phyloP scores from a whole-genome alignment of 2,113 vertebrate species.

The Myotis lucifugus region DNA sequence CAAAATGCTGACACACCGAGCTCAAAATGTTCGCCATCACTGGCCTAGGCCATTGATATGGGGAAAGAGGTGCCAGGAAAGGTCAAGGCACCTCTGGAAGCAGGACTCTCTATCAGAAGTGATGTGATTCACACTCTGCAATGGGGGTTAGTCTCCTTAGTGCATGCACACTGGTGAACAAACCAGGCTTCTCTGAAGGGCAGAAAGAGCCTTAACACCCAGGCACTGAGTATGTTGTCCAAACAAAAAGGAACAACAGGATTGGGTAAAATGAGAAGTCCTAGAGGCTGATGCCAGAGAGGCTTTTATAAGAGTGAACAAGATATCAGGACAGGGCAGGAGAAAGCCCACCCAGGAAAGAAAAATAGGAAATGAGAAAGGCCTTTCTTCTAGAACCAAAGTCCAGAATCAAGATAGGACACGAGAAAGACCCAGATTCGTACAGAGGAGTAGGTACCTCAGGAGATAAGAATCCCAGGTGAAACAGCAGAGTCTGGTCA shows the following conservation, averaged over 20 bases:
- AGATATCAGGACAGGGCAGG: not conserved
- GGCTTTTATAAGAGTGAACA: not conserved
- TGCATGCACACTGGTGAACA: not conserved
- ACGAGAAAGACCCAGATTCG: not conserved
- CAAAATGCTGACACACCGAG: no score
- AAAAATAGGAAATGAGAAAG: not conserved
- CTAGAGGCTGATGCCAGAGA: not conserved
- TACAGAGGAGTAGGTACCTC: not conserved
- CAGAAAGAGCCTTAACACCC: not conserved
- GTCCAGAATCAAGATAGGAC: not conserved
- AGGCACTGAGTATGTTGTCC: not conserved
- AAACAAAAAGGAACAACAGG: not conserved
- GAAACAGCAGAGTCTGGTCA: not conserved
- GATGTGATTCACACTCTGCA: not conserved
- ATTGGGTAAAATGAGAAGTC: not conserved
- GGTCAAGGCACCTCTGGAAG: not conserved
- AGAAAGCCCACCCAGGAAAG: not conserved
- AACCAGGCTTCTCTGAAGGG: not conserved
- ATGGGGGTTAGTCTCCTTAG: not conserved
- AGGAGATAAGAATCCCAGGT: not conserved
- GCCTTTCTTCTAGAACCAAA: not conserved
- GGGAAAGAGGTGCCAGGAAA: not conserved
- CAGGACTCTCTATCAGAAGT: not conserved
- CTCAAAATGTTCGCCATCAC: no score
- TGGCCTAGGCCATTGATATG: not conserved